Percentiles rank a stretch among this genome's conserved stretches.
Conservation (phyloP, 1,140 invertebrate genomes). For the Zophobas atratus region DNA sequence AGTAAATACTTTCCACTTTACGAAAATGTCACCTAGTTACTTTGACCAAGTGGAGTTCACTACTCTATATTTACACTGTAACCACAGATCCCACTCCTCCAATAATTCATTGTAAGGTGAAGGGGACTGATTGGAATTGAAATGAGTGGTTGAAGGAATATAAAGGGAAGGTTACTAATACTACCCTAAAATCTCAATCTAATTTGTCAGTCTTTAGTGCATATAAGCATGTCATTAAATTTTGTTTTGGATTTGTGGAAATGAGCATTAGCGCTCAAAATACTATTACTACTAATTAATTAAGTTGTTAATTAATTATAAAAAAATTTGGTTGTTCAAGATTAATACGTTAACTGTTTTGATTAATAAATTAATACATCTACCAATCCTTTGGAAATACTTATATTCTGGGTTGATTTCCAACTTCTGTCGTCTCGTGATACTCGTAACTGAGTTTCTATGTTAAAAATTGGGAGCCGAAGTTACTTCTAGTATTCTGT, state of each 20-base stretch:
- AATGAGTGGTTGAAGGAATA: constrained; percentile 54
- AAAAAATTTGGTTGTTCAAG: no score
- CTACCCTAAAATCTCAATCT: constrained; percentile 65
- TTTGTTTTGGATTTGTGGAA: constrained; percentile 55
- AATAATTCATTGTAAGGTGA: constrained; percentile 53
- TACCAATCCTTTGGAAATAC: no score
- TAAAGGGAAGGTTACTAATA: constrained; percentile 63
- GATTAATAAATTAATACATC: no score
- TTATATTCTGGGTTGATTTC: no score
- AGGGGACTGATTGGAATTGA: constrained; percentile 44
- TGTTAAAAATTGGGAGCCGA: no score
- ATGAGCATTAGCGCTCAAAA: constrained; percentile 48
- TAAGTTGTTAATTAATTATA: no score
- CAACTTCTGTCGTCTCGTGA: no score
- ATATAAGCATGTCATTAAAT: constrained; percentile 52
- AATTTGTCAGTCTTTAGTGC: constrained; percentile 57
- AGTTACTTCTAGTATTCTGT: no score
- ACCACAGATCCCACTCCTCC: constrained; percentile 64
- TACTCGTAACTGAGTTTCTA: no score
- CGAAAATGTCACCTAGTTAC: no score
- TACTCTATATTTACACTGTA: constrained; percentile 63
- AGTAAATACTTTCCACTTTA: no score
- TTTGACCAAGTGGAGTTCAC: neutral
- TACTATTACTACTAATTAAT: neutral
- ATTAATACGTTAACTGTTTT: no score